Evolutionary conservation across 2,113 vertebrate species (phyloP).

Genomic region (Halichoeres trimaculatus): DNA sequence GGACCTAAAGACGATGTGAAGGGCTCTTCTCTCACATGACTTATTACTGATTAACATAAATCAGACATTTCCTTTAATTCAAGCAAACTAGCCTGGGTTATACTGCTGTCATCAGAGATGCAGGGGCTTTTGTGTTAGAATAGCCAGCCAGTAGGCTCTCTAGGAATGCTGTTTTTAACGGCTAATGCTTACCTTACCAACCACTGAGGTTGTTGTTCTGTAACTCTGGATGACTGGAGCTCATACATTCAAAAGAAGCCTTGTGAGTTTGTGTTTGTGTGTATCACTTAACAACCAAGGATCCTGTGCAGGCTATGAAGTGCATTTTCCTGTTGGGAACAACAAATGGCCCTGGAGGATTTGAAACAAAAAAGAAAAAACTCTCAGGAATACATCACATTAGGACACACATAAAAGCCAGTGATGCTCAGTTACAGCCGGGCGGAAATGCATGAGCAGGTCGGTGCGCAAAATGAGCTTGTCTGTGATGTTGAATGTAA

Average conservation of each 20-base stretch:
- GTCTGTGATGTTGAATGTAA: slow-evolving; percentile 29
- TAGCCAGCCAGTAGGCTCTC: not conserved
- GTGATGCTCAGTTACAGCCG: slow-evolving; percentile 4
- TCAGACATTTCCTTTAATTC: not conserved
- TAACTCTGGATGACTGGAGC: not conserved
- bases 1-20: no score
- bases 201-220: not conserved
- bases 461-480: slow-evolving; percentile 17
- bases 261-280: not conserved
- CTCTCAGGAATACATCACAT: not conserved
- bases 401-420: not conserved
- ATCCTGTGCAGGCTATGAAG: not conserved
- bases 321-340: slow-evolving; percentile 25
- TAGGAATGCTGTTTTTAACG: not conserved
- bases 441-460: not conserved
- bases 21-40: no score
- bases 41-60: no score
- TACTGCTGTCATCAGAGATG: not conserved
- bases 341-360: slow-evolving; percentile 1
- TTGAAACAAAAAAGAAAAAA: not conserved
- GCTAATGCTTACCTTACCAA: not conserved
- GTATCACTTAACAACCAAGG: not conserved
- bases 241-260: not conserved
- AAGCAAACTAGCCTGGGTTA: not conserved
- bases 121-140: not conserved